Base-by-base conservation (phyloP, 2,113 vertebrate genomes). In the Cepphus grylle region DNA sequence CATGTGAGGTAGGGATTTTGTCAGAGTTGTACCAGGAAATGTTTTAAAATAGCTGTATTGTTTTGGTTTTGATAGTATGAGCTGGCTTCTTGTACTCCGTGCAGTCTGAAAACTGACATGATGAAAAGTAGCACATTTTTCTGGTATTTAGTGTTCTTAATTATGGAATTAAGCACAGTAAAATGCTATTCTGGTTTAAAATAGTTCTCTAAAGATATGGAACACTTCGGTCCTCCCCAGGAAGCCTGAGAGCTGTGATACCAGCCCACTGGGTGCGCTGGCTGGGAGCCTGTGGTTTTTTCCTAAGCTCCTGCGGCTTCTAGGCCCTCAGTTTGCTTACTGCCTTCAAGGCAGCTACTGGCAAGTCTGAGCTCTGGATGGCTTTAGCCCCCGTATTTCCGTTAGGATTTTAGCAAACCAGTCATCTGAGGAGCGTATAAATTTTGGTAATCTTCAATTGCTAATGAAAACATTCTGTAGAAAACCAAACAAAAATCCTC, bases 151-250 rank as follows among this genome's bases (percentile, higher is more conserved):
- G 43, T 40, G 74, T 86, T 86, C 55, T 91, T 86, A 78, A 81
- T 81, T 89, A 73, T 47, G 34, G 18, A 85, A 90, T 86, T 93
- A 81, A 83, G 50, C 38, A 67, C n/a, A 79, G 43, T 84, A 63
- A 89, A 89, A 85, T 78, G 30, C 26, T 89, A 4, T 70, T 70
- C 30, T 94, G 20, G 49, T 91, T 84, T 67, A 62, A 86, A 93
- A 91, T 49, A 58, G 12, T 12, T 66, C 63, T 89, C 50, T 78
- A 67, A 89, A 84, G 53, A 17, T 66, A 13, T 2, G 78, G 36
- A 81, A 67, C 47, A 42, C 3, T 85, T 81, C 3, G 2, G 8
- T 52, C 73, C 40, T 87, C 42, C 27, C 36, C 73, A 71, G 84
- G 93, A 78, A 90, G n/a, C n/a, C 81, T 89, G 84, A 67, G 26